Conservation (phyloP, 1,140 invertebrate genomes). For the Halesus radiatus region DNA sequence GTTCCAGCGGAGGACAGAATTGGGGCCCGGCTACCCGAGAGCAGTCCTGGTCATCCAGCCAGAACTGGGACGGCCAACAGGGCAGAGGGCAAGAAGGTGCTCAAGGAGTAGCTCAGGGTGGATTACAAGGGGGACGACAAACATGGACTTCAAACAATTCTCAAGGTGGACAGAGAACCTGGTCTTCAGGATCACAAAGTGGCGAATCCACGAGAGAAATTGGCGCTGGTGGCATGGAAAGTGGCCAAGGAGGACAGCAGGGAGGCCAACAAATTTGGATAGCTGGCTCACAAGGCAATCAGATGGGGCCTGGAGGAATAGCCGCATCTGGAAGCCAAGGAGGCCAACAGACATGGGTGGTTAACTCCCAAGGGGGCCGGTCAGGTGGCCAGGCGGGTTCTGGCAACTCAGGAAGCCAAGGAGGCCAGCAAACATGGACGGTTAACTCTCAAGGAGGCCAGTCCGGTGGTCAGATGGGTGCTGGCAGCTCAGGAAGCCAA, state of each 20-base stretch:
- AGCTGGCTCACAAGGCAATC: background rate
- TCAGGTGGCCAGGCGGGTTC: slow-evolving; percentile 1
- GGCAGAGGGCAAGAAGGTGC: background rate
- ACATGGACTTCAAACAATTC: background rate
- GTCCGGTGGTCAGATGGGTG: background rate
- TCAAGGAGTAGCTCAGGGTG: background rate
- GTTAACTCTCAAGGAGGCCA: background rate
- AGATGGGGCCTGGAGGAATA: background rate
- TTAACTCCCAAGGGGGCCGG: slow-evolving; percentile 10
- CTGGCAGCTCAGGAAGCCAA: slow-evolving; percentile 24
- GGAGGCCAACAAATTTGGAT: slow-evolving; percentile 1
- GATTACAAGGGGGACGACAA: slow-evolving; percentile 2
- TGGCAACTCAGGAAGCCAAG: slow-evolving; percentile 13
- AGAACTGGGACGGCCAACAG: background rate
- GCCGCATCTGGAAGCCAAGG: slow-evolving; percentile 9
- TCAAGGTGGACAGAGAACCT: slow-evolving; percentile 7
- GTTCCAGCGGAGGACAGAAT: slow-evolving; percentile 16
- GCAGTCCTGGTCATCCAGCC: background rate
- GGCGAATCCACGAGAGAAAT: background rate
- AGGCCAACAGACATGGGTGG: slow-evolving; percentile 13
- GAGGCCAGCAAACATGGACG: slow-evolving; percentile 1
- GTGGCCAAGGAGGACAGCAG: background rate
- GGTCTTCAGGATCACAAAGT: background rate
- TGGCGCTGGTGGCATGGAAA: background rate
- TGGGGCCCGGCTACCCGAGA: slow-evolving; percentile 14